Evolutionary conservation across 2,113 vertebrate species (phyloP).

Genomic region (Cyanoliseus patagonus): DNA sequence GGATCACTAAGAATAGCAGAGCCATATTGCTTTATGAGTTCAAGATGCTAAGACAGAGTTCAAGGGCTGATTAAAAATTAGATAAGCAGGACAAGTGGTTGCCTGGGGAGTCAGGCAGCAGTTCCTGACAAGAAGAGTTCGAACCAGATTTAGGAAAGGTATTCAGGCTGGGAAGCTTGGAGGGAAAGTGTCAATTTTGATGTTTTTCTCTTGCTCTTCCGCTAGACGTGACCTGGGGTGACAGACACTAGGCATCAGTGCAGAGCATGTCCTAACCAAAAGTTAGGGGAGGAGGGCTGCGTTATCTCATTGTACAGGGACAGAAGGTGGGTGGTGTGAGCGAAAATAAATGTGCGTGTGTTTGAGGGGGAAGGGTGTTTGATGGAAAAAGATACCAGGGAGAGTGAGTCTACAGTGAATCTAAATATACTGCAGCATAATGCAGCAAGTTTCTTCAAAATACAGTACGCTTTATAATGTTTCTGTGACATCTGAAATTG

Average conservation of each 20-base stretch:
- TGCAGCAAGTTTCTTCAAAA: not conserved
- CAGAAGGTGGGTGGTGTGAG: not conserved
- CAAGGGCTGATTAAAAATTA: not conserved
- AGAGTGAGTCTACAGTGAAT: not conserved
- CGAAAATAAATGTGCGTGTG: not conserved
- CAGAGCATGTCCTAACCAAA: not conserved
- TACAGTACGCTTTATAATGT: not conserved
- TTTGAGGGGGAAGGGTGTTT: not conserved
- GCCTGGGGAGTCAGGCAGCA: not conserved
- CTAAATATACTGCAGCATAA: not conserved
- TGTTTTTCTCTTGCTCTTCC: not conserved
- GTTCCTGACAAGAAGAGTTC: not conserved
- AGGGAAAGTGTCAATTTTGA: not conserved
- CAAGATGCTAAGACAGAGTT: not conserved
- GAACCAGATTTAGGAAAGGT: not conserved
- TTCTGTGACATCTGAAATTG: not conserved
- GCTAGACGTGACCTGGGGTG: not conserved
- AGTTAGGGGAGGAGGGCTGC: rapidly evolving
- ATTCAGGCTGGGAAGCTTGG: not conserved
- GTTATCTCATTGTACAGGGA: not conserved
- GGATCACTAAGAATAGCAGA: not conserved
- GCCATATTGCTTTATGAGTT: not conserved
- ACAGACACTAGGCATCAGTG: not conserved
- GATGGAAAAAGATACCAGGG: not conserved
- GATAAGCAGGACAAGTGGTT: not conserved